Base-by-base conservation (phyloP, 2,113 vertebrate genomes). In the Anolis sagrei region DNA sequence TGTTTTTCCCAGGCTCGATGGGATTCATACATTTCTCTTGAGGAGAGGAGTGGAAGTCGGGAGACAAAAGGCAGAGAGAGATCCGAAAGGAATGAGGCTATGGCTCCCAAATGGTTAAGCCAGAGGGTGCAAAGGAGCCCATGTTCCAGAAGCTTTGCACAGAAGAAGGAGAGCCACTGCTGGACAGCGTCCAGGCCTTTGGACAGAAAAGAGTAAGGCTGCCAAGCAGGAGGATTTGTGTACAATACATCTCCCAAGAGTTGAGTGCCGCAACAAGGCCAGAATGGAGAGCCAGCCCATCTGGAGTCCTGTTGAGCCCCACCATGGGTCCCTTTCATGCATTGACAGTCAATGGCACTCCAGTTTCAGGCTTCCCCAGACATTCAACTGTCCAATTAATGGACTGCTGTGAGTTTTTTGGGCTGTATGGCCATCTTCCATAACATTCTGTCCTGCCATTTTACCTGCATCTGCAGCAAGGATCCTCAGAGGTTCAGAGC, bases 71-170 rank as follows among this genome's bases (percentile, higher is more conserved):
- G 6, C 16, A 32, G 19, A 51, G 34, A 77, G 39, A 18, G 54
- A 18, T 16, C 79, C 21, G 62, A 1, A 51, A 49, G 64, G 29
- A 81, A 49, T 14, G 79, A 6, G 2, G 44, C 44, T 1, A 6
- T 8, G 48, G 48, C 44, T 34, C 44, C 13, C 14, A 69, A 76
- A 14, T 14, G 21, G 62, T 69, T 36, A 54, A 76, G 18, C 82
- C 62, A 77, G 44, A 34, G 62, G 74, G 39, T 11, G 39, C 83
- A 78, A 51, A 32, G 72, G 16, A 32, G 64, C 32, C 79, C 66
- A 34, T 81, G 79, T 81, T 81, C 70, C 79, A 66, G 74, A 84
- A 84, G 36, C 82, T 76, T 76, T 84, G 6, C 39, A 81, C 66
- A 81, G 75, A 76, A 76, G 44, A 32, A 32, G 44, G 54, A 44